These are phyloP conservation scores for Peromyscus nudipes DNA, from an alignment of 2,797 vertebrate species.

Conservation along the genomic window DNA sequence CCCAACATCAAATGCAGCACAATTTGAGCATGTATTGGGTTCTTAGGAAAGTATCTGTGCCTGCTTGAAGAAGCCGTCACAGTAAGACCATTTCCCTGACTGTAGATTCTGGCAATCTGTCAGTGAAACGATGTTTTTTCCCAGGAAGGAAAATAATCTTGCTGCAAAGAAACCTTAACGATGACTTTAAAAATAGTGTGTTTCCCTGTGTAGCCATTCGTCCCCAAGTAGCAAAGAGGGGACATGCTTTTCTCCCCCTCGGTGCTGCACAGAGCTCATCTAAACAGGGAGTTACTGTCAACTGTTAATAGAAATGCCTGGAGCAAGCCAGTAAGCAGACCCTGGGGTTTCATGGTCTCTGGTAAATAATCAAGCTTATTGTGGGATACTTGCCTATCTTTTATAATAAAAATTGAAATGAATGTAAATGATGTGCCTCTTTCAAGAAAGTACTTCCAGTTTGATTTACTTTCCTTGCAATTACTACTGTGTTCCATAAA, in stretches of 20 bases:
- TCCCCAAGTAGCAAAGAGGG: constrained; percentile 60
- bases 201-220: constrained; percentile 72
- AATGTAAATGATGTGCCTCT: constrained; percentile 64
- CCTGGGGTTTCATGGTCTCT: constrained; percentile 18
- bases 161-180: constrained; percentile 74
- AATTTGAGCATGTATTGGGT: background rate
- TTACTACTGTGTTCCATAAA: background rate
- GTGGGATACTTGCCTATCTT: constrained; percentile 43
- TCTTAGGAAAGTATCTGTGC: constrained; percentile 6
- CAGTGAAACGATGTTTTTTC: constrained; percentile 69
- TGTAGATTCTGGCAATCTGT: constrained; percentile 70
- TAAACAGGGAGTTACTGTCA: constrained; percentile 53
- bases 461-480: constrained; percentile 64
- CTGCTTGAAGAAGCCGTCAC: constrained; percentile 43
- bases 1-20: background rate
- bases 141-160: constrained; percentile 77
- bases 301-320: constrained; percentile 73
- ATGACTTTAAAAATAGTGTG: constrained; percentile 67
- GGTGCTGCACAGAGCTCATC: constrained; percentile 51
- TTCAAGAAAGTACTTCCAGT: constrained; percentile 52
- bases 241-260: background rate
- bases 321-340: constrained; percentile 61
- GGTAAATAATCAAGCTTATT: constrained; percentile 51
- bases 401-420: constrained; percentile 72
- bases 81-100: background rate